phyloP scores from a whole-genome alignment of 2,888 invertebrate species.

The Lasioglossum vierecki region DNA sequence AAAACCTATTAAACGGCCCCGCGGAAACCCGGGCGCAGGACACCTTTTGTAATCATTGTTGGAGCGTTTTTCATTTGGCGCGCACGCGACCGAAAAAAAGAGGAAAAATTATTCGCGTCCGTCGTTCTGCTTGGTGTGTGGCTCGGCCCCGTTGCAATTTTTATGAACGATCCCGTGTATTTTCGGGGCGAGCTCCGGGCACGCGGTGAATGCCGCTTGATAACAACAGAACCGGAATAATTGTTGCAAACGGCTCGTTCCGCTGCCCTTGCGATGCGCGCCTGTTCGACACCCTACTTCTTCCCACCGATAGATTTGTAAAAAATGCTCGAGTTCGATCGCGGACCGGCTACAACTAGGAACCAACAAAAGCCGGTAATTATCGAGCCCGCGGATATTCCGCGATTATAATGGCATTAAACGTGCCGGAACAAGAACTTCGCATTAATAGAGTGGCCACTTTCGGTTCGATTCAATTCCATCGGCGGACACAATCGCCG shows the following conservation, averaged over 20 bases:
- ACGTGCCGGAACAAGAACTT: background rate
- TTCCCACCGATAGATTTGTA: background rate
- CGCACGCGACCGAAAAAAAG: background rate
- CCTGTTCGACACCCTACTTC: background rate
- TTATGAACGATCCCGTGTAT: background rate
- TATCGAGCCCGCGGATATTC: background rate
- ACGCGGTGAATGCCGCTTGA: background rate
- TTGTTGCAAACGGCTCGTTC: background rate
- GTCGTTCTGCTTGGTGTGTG: background rate
- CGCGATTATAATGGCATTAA: slow-evolving; percentile 3
- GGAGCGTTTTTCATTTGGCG: background rate
- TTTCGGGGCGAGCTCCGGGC: background rate
- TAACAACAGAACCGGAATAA: background rate
- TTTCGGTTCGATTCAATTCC: background rate
- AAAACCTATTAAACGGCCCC: background rate
- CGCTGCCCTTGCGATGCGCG: background rate
- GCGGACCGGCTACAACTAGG: background rate
- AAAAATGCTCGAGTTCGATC: background rate
- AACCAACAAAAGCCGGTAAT: slow-evolving; percentile 14
- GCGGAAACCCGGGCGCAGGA: background rate
- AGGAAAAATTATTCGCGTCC: background rate
- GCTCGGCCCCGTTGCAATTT: background rate
- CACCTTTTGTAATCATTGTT: slow-evolving; percentile 6
- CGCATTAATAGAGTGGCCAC: background rate
- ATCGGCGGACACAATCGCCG: background rate